Conservation (phyloP, 2,797 vertebrate species). For the Pangasius krempfi region DNA sequence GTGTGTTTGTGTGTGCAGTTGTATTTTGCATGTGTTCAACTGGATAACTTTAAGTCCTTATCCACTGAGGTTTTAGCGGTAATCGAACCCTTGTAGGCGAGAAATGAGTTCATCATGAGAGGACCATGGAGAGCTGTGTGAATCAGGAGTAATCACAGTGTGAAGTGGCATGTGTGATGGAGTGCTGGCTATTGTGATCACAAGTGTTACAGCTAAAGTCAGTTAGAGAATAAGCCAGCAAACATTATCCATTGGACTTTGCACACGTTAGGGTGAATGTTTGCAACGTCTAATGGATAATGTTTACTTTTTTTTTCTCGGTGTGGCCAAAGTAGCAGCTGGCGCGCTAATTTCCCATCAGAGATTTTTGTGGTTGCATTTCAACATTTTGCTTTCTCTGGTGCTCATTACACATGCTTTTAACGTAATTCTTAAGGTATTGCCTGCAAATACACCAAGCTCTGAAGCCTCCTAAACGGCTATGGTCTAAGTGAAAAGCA, state of each 20-base stretch:
- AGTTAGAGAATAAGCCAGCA: not conserved
- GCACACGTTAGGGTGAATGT: not conserved
- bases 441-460: not conserved
- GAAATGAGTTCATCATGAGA: not conserved
- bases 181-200: not conserved
- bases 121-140: not conserved
- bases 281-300: too few species aligned
- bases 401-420: not conserved
- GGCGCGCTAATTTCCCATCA: not conserved
- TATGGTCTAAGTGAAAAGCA: not conserved
- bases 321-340: not conserved
- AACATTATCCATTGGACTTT: not conserved
- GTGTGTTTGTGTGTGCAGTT: not conserved
- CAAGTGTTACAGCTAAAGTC: not conserved
- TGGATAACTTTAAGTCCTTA: not conserved
- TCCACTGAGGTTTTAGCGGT: not conserved
- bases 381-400: not conserved
- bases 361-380: not conserved
- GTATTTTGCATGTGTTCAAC: not conserved
- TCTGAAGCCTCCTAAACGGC: not conserved
- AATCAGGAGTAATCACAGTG: not conserved
- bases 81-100: not conserved
- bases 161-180: not conserved
- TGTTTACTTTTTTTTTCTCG: too few species aligned
- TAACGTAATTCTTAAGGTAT: not conserved